These are phyloP conservation scores for Myrmecobius fasciatus DNA, from an alignment of 2,113 vertebrate genomes.

Conservation along the genomic window DNA sequence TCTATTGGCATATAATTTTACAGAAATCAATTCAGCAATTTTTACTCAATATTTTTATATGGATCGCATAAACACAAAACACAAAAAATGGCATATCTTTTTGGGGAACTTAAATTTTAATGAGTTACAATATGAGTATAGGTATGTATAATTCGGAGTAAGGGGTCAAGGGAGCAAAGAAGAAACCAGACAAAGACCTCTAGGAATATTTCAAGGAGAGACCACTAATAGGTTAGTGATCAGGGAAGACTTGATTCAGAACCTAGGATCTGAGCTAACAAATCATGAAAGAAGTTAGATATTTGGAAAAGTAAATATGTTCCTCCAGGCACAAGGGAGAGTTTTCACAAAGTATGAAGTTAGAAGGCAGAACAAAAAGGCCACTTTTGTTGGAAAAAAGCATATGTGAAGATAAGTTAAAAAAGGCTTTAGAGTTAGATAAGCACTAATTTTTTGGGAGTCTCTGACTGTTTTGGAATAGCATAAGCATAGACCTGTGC, in stretches of 20 bases:
- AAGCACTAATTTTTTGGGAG: not conserved
- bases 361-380: no score
- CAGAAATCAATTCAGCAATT: not conserved
- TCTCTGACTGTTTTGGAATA: not conserved
- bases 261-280: not conserved
- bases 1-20: not conserved
- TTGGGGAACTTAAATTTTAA: not conserved
- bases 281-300: no score
- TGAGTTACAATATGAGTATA: not conserved
- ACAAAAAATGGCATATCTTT: not conserved
- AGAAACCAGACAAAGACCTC: not conserved
- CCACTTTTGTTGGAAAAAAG: not conserved
- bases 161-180: not conserved
- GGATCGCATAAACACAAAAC: not conserved
- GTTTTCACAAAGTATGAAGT: no score
- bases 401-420: not conserved
- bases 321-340: no score
- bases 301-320: no score
- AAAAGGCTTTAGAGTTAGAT: not conserved
- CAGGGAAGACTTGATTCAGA: not conserved
- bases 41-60: no score
- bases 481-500: not conserved
- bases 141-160: not conserved
- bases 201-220: not conserved
- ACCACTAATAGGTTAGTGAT: not conserved